phyloP scores from a whole-genome alignment of 2,888 invertebrate species.

The Ectemnius continuus region DNA sequence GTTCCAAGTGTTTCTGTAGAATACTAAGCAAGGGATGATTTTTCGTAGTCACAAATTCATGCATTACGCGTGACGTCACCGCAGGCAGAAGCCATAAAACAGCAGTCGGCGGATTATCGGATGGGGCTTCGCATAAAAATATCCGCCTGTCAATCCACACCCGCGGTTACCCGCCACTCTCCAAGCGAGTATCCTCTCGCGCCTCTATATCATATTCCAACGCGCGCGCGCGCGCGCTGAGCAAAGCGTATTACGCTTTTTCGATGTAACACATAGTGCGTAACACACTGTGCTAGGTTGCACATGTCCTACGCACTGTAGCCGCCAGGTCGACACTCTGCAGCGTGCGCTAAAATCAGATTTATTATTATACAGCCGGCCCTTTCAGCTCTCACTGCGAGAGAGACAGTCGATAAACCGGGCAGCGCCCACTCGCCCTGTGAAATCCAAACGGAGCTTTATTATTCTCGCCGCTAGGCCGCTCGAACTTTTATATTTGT shows the following conservation, averaged over 20 bases:
- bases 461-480: no score
- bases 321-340: no score
- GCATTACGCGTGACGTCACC: conserved; percentile 64
- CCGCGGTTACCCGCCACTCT: conserved; percentile 35
- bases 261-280: neutral
- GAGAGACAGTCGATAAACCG: no score
- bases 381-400: no score
- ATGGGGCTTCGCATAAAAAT: conserved; percentile 76
- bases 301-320: no score
- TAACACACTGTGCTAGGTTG: no score
- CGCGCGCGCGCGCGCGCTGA: neutral
- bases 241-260: conserved; percentile 19
- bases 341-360: no score
- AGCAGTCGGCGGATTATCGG: conserved; percentile 71
- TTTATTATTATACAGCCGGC: no score
- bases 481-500: no score
- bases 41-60: conserved; percentile 51
- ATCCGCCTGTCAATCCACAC: conserved; percentile 71
- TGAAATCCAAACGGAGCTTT: no score
- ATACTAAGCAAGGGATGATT: conserved; percentile 4
- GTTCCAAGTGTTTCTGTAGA: neutral
- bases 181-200: no score
- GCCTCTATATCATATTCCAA: conserved; percentile 8
- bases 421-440: no score
- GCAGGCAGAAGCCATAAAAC: conserved; percentile 73